Evolutionary conservation across 2,113 vertebrate species (phyloP).

Genomic region (Callionymus lyra): DNA sequence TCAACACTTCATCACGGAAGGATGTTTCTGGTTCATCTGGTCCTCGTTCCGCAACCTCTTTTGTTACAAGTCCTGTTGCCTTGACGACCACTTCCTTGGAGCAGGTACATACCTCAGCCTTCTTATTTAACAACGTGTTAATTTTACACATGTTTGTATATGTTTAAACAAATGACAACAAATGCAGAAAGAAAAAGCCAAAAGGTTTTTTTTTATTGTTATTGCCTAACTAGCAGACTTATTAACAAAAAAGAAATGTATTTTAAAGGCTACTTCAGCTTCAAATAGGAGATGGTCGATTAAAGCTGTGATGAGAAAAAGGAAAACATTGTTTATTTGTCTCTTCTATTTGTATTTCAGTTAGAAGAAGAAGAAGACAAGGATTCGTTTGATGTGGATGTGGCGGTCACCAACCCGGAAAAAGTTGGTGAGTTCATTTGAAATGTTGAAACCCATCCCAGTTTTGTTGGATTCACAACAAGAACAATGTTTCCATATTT

Average conservation of each 20-base stretch:
- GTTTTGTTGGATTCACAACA: not conserved
- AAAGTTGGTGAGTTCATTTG: slow-evolving; percentile 83
- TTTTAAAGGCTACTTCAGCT: too few relatives aligned
- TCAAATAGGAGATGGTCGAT: too few relatives aligned
- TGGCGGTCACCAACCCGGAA: slow-evolving; percentile 88
- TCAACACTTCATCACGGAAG: slow-evolving; percentile 65
- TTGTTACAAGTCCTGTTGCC: slow-evolving; percentile 53
- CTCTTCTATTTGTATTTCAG: slow-evolving; percentile 24
- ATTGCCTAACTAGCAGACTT: too few relatives aligned
- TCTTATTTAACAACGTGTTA: slow-evolving; percentile 1
- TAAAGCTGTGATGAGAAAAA: too few relatives aligned
- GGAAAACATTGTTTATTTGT: too few relatives aligned
- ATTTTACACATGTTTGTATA: not conserved
- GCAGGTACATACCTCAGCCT: slow-evolving; percentile 67
- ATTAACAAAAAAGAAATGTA: too few relatives aligned
- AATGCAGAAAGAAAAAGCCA: too few relatives aligned
- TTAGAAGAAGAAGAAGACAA: slow-evolving; percentile 80
- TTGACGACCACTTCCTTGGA: slow-evolving; percentile 68
- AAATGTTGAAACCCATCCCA: slow-evolving; percentile 2
- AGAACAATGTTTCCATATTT: slow-evolving; percentile 14
- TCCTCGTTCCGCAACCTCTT: slow-evolving; percentile 45
- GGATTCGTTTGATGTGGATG: slow-evolving; percentile 85
- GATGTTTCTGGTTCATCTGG: slow-evolving; percentile 50
- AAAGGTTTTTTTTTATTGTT: not conserved
- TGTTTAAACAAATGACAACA: not conserved